Base-by-base conservation (phyloP, 2,113 vertebrate species). In the Acrocephalus kingi region DNA sequence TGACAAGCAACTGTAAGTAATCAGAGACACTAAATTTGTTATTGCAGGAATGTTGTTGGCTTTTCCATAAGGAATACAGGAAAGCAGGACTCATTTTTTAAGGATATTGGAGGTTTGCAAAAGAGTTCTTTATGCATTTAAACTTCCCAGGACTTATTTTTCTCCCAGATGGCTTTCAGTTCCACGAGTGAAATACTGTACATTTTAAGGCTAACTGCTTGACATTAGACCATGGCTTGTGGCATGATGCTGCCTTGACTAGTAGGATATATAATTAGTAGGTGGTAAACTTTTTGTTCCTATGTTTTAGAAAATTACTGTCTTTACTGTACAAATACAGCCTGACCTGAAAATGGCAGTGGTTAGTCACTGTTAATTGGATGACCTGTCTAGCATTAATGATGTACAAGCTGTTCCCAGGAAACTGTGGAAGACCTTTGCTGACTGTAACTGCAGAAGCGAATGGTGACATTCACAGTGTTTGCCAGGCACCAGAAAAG, bases 331-430 rank as follows among this genome's bases (percentile, higher is more conserved):
- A 55, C 21, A 56, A 86, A 89, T 63, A 54, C 48, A 88, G 35
- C 28, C 78, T 93, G 81, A 62, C 79, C 72, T 86, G 87, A 69
- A 83, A 93, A 77, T 74, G 78, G 56, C 71, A 91, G 54, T 55
- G 54, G 67, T 90, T 94, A n/a, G 46, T 93, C 85, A 80, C 59
- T 35, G 49, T 85, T 94, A 96, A 73, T 93, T 87, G 89, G 74
- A 46, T 4, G 15, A 82, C 48, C 67, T 72, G 43, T 43, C 33
- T 59, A 25, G 61, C 39, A 59, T 83, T 90, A 85, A 35, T 25
- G 71, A 66, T 62, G 24, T 82, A 35, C 39, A 7, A 52, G 69
- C 62, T 76, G 22, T 91, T 96, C 87, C 84, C 79, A 80, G 78
- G 84, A 85, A 67, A 66, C 78, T n/a, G 20, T 18, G 39, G 45